Conservation (phyloP, 2,888 invertebrate genomes). For the Formica aserva region DNA sequence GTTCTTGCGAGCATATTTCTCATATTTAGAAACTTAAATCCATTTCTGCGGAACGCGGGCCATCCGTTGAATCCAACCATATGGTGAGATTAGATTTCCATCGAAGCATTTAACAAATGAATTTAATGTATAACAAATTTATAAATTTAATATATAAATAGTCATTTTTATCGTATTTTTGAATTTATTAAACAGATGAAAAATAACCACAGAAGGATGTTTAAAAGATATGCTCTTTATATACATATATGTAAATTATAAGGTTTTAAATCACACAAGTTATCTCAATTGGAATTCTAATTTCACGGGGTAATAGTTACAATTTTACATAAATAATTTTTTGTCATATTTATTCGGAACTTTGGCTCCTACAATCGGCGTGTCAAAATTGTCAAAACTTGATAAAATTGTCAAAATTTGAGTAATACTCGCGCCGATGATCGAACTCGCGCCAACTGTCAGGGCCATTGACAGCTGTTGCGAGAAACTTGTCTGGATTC, state of each 20-base stretch:
- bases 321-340: slow-evolving; percentile 1
- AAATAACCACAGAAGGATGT: background rate
- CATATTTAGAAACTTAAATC: slow-evolving; percentile 54
- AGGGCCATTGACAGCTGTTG: background rate
- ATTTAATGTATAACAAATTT: background rate
- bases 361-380: background rate
- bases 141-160: background rate
- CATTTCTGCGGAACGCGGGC: slow-evolving; percentile 63
- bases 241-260: background rate
- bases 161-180: background rate
- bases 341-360: background rate
- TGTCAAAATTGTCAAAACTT: slow-evolving; percentile 17
- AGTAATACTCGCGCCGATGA: background rate
- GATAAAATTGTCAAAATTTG: slow-evolving; percentile 25
- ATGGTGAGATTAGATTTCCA: slow-evolving; percentile 9
- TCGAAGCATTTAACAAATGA: background rate
- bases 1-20: slow-evolving; percentile 51
- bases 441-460: background rate
- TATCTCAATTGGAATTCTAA: background rate
- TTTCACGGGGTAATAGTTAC: background rate
- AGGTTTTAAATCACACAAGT: background rate
- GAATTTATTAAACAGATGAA: background rate
- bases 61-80: slow-evolving; percentile 52
- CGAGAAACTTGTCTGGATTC: slow-evolving; percentile 41
- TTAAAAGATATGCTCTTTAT: background rate